Base-by-base conservation (phyloP, 30 jellyfish, hydroid and myxozoan genomes). In the Pseudorhiza aurosa region DNA sequence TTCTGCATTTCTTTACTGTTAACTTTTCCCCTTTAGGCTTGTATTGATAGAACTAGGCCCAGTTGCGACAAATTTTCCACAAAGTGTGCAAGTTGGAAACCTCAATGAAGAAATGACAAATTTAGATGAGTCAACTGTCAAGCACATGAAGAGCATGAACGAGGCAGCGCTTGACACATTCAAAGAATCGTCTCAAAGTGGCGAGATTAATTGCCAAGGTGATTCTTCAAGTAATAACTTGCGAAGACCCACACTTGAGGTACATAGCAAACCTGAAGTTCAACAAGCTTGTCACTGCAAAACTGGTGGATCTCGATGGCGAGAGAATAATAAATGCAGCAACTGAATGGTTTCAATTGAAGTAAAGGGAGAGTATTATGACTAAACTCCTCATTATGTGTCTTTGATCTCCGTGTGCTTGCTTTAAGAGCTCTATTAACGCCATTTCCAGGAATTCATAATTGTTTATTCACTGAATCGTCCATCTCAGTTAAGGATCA, bases 41-140 rank as follows among this genome's bases (percentile, higher is more conserved):
- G 35, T 58, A 0, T 12, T 40, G 35, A 42, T 64, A 42, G 77
- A 64, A 64, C 77, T 58, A 1, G 77, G 77, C 6, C 77, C 77
- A 30, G 77, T 64, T 64, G 14, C 21, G 1, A 64, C 77, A 7
- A 31, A 64, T 33, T 64, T 64, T 33, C 6, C 53, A 17, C 32
- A 39, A 2, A 64, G 35, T 33, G 58, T 58, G 0, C 29, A 18
- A 12, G 51, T 59, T 30, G 35, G 58, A 1, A 27, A 64, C 4
- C 40, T 30, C 2, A 10, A 31, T 4, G 11, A 0, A 4, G 35
- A 24, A 2, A 10, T 33, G 14, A 58, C 32, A 32, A 36, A 36
- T 8, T 36, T 64, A 19, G 77, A 64, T 18, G 60, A 64, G 21
- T 14, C 58, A 64, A 6, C 77, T 0, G 30, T 5, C 3, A 27